phyloP scores from a whole-genome alignment of 53 echinoderm and acorn worm genomes.

The Echinometra lucunter region DNA sequence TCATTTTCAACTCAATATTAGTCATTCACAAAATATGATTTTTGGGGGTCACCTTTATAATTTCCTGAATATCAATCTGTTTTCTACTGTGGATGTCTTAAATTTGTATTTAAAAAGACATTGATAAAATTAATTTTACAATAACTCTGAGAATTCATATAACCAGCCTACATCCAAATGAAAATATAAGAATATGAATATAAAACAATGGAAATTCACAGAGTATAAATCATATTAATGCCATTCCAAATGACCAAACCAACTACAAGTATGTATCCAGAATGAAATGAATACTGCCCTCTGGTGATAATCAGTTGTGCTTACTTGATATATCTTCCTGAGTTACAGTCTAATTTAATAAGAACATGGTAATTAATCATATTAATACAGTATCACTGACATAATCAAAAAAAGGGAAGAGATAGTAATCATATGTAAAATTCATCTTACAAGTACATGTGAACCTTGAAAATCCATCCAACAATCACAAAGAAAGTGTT shows the following conservation, averaged over 20 bases:
- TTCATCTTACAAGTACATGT: neutral
- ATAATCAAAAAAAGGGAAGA: neutral
- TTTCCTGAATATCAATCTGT: too few species aligned
- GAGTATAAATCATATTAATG: neutral
- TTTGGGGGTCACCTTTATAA: too few species aligned
- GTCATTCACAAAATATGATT: too few species aligned
- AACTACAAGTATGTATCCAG: neutral
- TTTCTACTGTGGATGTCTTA: too few species aligned
- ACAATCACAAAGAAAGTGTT: neutral
- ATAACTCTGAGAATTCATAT: neutral
- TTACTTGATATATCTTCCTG: neutral
- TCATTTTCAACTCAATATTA: too few species aligned
- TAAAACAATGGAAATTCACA: neutral
- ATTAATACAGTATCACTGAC: neutral
- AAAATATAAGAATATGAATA: neutral
- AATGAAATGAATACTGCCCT: conserved; percentile 24
- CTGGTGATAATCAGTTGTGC: neutral
- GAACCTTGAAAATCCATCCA: neutral
- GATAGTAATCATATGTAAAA: neutral
- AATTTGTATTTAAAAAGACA: too few species aligned
- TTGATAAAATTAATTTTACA: neutral
- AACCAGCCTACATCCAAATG: neutral
- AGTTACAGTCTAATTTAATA: neutral
- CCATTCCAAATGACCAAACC: neutral
- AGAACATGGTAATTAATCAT: neutral